phyloP scores from a whole-genome alignment of 35 echinoderm and acorn worm species.

The Diadema setosum region DNA sequence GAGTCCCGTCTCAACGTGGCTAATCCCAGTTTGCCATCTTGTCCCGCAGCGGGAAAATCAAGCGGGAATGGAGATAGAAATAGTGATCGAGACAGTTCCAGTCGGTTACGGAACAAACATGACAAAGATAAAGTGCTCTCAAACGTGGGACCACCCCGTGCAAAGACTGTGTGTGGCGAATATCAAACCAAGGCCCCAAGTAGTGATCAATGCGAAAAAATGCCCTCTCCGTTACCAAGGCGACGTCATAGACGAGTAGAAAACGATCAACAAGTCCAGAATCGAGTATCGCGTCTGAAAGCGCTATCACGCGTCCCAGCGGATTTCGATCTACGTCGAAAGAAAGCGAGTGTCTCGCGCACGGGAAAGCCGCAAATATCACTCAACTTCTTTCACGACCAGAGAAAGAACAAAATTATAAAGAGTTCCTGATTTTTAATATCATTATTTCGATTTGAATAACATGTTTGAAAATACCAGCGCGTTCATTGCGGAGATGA shows the following conservation, averaged over 20 bases:
- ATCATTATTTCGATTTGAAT: no score
- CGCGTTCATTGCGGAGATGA: no score
- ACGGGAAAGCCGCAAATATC: neutral
- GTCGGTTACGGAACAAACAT: neutral
- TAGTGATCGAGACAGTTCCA: neutral
- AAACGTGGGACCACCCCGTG: neutral
- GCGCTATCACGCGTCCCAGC: neutral
- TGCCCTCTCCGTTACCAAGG: neutral
- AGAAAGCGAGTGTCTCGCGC: neutral
- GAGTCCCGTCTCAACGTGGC: neutral
- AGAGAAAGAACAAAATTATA: no score
- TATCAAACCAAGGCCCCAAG: neutral
- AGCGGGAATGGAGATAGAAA: neutral
- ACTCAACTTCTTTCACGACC: neutral
- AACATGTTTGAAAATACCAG: no score
- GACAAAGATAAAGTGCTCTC: neutral
- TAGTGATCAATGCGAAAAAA: no score
- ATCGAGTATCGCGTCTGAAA: neutral
- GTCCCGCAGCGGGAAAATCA: neutral
- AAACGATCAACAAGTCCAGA: neutral
- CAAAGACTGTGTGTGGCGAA: neutral
- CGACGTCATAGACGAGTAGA: neutral
- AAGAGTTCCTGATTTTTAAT: no score
- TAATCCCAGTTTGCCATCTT: neutral
- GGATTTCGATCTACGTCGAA: neutral